Evolutionary conservation across 2,797 vertebrate genomes (phyloP).

Genomic region (Delichon dasypus): DNA sequence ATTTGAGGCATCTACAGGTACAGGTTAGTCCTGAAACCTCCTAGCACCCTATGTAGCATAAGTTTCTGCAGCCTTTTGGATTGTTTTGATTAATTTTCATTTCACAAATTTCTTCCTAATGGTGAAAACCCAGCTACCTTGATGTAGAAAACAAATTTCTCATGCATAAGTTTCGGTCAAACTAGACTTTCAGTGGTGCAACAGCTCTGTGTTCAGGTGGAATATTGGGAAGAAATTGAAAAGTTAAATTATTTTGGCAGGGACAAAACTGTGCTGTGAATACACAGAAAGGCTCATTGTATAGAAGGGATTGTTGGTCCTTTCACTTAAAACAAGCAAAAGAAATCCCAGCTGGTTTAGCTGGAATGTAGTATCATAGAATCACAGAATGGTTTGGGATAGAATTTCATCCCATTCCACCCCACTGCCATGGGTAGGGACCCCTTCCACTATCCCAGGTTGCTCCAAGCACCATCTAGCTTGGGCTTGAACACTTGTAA

Average conservation of each 20-base stretch:
- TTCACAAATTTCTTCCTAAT: not conserved
- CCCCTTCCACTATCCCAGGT: not conserved
- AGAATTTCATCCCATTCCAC: not conserved
- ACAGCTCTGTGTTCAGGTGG: not conserved
- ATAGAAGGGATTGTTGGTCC: not conserved
- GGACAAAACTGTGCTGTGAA: not conserved
- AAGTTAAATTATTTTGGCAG: not conserved
- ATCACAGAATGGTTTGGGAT: not conserved
- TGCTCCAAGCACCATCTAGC: not conserved
- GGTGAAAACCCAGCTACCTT: not conserved
- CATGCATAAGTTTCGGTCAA: rapidly evolving
- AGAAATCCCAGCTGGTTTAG: not conserved
- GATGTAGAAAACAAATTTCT: not conserved
- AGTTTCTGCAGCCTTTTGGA: not conserved
- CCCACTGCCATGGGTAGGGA: not conserved
- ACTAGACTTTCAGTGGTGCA: not conserved
- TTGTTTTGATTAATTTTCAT: not conserved
- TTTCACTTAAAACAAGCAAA: not conserved
- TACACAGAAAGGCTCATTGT: not conserved
- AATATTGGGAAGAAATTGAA: not conserved
- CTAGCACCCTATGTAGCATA: not conserved
- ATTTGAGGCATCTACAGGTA: not conserved
- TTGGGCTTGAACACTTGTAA: not conserved
- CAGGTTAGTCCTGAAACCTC: not conserved
- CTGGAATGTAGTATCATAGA: not conserved